A percentile compares a stretch with the other conserved stretches of the same genome.
Evolutionary conservation across 2,888 invertebrate species (phyloP).

Genomic region (Brassicogethes aeneus): DNA sequence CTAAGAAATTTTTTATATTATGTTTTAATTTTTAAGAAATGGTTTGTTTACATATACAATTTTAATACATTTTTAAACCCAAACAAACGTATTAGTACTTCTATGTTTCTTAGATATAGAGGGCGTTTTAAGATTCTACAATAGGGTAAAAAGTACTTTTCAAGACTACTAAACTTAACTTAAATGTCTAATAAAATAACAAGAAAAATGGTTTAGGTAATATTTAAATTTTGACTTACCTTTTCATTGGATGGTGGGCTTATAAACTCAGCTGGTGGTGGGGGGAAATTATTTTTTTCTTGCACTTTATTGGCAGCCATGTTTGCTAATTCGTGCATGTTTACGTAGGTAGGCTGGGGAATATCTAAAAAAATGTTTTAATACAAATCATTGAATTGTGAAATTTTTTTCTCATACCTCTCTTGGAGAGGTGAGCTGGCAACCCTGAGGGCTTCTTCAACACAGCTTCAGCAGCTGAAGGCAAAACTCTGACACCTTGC

Average conservation of each 20-base stretch:
- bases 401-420: conserved; percentile 24
- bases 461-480: conserved; percentile 45
- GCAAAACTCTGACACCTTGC: conserved; percentile 38
- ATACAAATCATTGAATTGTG: too few species aligned
- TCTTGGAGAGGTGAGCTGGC: conserved; percentile 71
- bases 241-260: conserved; percentile 42
- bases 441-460: conserved; percentile 56
- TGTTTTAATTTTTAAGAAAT: too few species aligned
- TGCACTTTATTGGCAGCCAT: conserved; percentile 70
- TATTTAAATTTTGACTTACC: too few species aligned
- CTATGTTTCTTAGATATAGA: too few species aligned
- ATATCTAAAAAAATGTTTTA: conserved; percentile 32
- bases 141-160: too few species aligned
- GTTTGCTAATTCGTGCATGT: conserved; percentile 82
- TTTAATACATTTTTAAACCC: conserved; percentile 1
- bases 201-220: too few species aligned
- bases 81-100: too few species aligned
- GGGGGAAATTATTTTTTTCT: conserved; percentile 50
- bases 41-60: conserved; percentile 13
- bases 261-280: conserved; percentile 44
- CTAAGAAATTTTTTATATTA: conserved; percentile 9
- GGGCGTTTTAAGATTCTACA: too few species aligned
- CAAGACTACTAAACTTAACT: too few species aligned
- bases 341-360: conserved; percentile 78
- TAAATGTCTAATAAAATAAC: too few species aligned